Base-by-base conservation (phyloP, 2,888 invertebrate genomes). In the Trypoxylon attenuatum region DNA sequence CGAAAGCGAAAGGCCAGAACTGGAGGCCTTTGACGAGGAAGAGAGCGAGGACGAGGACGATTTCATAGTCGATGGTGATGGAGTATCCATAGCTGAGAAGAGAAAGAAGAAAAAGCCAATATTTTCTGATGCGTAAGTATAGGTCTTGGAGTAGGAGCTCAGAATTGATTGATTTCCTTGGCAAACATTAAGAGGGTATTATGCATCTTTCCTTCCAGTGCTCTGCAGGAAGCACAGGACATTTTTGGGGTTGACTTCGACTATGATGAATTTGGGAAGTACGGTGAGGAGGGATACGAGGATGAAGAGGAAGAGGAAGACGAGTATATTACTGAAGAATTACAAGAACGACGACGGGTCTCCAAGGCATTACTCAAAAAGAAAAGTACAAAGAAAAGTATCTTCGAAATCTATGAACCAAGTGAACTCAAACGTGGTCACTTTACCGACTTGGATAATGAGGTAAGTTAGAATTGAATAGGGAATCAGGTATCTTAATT, bases 181-280 rank as follows among this genome's bases (percentile, higher is more conserved):
- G n/a, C n/a, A n/a, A n/a, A n/a, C n/a, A n/a, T n/a, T n/a, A n/a
- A n/a, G n/a, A n/a, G n/a, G n/a, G n/a, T n/a, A n/a, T n/a, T n/a
- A n/a, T n/a, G n/a, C n/a, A n/a, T n/a, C n/a, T n/a, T n/a, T 46
- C 38, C 3, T 16, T 47, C 10, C 73, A 95, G 93, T 8, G 95
- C 96, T 0, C 88, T 98, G 15, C 98, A 98, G 91, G 97, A 99
- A 87, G 99, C 99, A 53, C 98, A 98, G 87, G 99, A 99, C 84
- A 97, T 99, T 73, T 99, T 99, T 85, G 99, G 99, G 22, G 97
- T 98, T n/a, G 99, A 99, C 86, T 98, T 99, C 88, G 98, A 96
- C 83, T 96, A 94, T 83, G 96, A 96, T 62, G 96, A 96, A 74
- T 95, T 96, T 87, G 92, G 93, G 53, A 95, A 95, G 82, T 95